Percentiles rank a stretch among this genome's conserved stretches.
Evolutionary conservation across 1,140 invertebrate genomes (phyloP).

Genomic region (Philopotamus ludificatus): DNA sequence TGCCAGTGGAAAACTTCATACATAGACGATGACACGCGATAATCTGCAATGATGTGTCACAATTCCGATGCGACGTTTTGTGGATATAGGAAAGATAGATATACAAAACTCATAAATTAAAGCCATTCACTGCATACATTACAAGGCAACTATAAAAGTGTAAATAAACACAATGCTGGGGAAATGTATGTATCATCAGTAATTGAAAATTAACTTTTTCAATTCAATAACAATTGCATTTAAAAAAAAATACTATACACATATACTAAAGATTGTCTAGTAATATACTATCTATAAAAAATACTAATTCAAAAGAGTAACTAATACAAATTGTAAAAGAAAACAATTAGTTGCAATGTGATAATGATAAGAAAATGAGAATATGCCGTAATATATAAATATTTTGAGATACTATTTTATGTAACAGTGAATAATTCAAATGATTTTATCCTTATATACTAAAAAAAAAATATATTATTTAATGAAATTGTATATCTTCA

Average conservation of each 20-base stretch:
- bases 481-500: too few species aligned
- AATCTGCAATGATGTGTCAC: constrained; percentile 55
- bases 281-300: too few species aligned
- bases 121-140: constrained; percentile 9
- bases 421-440: too few species aligned
- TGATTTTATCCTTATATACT: too few species aligned
- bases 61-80: constrained; percentile 42
- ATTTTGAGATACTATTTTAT: too few species aligned
- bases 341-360: too few species aligned
- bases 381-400: too few species aligned
- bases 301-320: too few species aligned
- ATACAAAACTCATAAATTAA: constrained; percentile 1
- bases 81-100: constrained; percentile 14
- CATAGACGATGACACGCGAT: constrained; percentile 71
- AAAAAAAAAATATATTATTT: too few species aligned
- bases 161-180: not conserved
- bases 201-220: constrained; percentile 8
- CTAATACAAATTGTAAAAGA: too few species aligned
- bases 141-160: constrained; percentile 6
- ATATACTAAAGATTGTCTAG: too few species aligned
- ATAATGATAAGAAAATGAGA: too few species aligned
- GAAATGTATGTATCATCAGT: not conserved
- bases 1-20: constrained; percentile 75
- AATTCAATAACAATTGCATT: constrained; percentile 5
- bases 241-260: not conserved